Percentiles rank a stretch among this genome's conserved stretches.
phyloP scores from a whole-genome alignment of 2,888 invertebrate species.

The Trachelus iudaicus region DNA sequence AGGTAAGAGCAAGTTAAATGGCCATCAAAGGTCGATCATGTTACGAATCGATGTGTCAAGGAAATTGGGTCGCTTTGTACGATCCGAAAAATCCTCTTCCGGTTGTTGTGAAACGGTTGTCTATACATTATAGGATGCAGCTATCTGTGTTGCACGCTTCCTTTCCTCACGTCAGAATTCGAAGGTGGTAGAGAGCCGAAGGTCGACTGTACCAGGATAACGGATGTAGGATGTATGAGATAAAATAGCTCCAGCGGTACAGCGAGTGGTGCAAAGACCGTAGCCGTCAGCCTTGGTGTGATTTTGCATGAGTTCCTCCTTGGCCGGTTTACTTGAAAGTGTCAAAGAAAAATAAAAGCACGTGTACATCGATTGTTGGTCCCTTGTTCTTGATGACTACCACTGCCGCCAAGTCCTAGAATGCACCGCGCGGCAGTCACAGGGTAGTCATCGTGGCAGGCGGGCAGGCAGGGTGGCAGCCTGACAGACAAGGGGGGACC shows the following conservation, averaged over 20 bases:
- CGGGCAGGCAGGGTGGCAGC: slow-evolving; percentile 13
- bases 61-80: neutral
- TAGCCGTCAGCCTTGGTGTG: neutral
- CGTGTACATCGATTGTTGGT: neutral
- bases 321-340: neutral
- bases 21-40: neutral
- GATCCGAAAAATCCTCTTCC: neutral
- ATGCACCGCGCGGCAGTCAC: neutral
- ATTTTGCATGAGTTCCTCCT: neutral
- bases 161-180: neutral
- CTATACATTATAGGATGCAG: neutral
- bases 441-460: neutral
- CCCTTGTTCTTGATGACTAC: neutral
- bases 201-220: neutral
- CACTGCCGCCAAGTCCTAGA: neutral
- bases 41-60: neutral
- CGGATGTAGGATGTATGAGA: neutral
- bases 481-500: slow-evolving; percentile 1
- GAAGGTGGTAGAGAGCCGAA: neutral
- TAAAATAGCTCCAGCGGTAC: neutral
- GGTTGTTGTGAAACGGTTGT: neutral
- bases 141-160: neutral
- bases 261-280: neutral
- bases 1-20: neutral
- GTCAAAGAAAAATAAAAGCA: neutral